Percentiles rank a stretch among this genome's conserved stretches.
Evolutionary conservation across 2,797 vertebrate species (phyloP).

Genomic region (Lithobates pipiens): DNA sequence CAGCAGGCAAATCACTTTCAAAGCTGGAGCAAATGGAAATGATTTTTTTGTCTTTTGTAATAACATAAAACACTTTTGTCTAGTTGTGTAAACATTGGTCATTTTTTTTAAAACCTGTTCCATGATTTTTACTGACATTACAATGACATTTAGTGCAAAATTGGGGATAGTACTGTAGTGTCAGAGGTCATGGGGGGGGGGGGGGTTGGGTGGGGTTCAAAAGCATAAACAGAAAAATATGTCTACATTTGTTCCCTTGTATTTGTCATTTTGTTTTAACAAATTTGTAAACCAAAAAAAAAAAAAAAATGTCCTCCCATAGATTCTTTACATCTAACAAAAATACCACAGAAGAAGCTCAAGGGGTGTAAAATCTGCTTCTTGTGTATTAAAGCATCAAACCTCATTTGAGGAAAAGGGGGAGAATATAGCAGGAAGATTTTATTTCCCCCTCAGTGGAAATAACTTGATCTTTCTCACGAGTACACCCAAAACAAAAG

Average conservation of each 20-base stretch:
- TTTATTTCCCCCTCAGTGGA: conserved; percentile 28
- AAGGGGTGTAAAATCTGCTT: conserved; percentile 21
- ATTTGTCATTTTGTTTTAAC: background rate
- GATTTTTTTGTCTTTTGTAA: conserved; percentile 15
- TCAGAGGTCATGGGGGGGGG: background rate
- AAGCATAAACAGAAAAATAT: conserved; percentile 22
- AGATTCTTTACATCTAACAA: conserved; percentile 5
- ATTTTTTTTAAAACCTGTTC: conserved; percentile 10
- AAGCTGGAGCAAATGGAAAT: conserved; percentile 4
- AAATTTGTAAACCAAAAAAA: background rate
- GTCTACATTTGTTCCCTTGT: conserved; percentile 38
- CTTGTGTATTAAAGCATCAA: conserved; percentile 57
- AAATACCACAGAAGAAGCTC: conserved; percentile 8
- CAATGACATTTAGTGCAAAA: conserved; percentile 48
- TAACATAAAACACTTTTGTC: background rate
- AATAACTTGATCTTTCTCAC: conserved; percentile 42
- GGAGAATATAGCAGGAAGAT: conserved; percentile 26
- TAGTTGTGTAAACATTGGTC: conserved; percentile 27
- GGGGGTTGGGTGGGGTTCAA: background rate
- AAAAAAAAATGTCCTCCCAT: background rate
- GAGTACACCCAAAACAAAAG: conserved; percentile 64
- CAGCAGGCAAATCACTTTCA: conserved; percentile 14
- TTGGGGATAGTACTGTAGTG: conserved; percentile 9
- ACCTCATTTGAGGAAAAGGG: conserved; percentile 25
- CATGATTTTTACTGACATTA: conserved; percentile 17